Evolutionary conservation across 1,140 invertebrate species (phyloP).

Genomic region (Drosophila leontia): DNA sequence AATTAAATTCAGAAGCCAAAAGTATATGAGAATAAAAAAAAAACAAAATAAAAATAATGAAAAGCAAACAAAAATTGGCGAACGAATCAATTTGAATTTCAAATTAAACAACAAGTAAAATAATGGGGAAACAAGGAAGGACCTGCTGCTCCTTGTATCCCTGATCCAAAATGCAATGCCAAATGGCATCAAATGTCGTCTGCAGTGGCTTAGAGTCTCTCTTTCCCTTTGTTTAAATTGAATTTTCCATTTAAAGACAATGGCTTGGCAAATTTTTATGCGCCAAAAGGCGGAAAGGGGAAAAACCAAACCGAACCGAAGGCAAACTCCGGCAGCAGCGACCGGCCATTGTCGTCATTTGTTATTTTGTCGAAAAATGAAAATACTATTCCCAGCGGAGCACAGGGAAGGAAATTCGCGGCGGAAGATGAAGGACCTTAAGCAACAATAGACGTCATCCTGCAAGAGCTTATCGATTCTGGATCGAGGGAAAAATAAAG

Average conservation of each 20-base stretch:
- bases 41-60: constrained; percentile 34
- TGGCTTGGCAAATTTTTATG: constrained; percentile 59
- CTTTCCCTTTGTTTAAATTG: constrained; percentile 57
- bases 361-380: constrained; percentile 70
- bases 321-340: not conserved
- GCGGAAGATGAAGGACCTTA: constrained; percentile 5
- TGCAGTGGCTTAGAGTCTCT: not conserved
- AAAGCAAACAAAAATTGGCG: constrained; percentile 57
- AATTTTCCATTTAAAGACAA: constrained; percentile 79
- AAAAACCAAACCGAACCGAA: not conserved
- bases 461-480: not conserved
- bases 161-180: constrained; percentile 54
- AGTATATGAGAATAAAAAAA: constrained; percentile 1
- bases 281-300: constrained; percentile 3
- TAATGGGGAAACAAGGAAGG: constrained; percentile 18
- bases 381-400: constrained; percentile 71
- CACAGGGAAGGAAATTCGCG: not conserved
- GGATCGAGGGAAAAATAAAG: not conserved
- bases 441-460: constrained; percentile 10
- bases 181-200: constrained; percentile 70
- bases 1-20: constrained; percentile 56
- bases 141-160: constrained; percentile 45
- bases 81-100: constrained; percentile 74
- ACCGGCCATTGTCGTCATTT: constrained; percentile 51
- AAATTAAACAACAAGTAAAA: constrained; percentile 61